These are phyloP conservation scores for Macropis europaea DNA, from an alignment of 2,888 invertebrate species.

Conservation along the genomic window DNA sequence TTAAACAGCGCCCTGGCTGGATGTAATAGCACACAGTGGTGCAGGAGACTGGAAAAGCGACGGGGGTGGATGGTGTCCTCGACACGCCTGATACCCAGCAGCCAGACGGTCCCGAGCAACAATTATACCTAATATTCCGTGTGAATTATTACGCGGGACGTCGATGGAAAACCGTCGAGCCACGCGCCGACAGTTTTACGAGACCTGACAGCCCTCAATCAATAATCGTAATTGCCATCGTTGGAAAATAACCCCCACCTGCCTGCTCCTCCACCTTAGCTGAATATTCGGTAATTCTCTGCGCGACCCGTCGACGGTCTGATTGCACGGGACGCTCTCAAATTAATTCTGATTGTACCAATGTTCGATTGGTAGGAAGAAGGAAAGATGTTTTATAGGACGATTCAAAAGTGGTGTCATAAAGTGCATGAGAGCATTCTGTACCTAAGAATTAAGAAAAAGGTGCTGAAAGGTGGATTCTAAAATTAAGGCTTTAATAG, in stretches of 20 bases:
- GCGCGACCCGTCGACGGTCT: constrained; percentile 19
- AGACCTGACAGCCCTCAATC: constrained; percentile 23
- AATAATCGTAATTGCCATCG: constrained; percentile 34
- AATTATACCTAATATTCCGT: constrained; percentile 9
- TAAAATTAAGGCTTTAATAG: too few relatives aligned
- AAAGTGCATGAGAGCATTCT: too few relatives aligned
- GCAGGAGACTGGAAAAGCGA: constrained; percentile 42
- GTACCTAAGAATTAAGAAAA: too few relatives aligned
- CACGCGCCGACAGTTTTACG: background rate
- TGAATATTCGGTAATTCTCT: constrained; percentile 37
- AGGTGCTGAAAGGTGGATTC: too few relatives aligned
- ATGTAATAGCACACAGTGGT: constrained; percentile 36
- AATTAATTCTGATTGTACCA: too few relatives aligned
- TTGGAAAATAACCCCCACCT: background rate
- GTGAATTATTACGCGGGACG: constrained; percentile 5
- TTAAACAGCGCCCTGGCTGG: constrained; percentile 37
- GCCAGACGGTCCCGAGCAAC: background rate
- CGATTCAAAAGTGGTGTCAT: too few relatives aligned
- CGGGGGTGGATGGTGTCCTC: constrained; percentile 12
- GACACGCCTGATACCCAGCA: constrained; percentile 2
- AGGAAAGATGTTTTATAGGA: too few relatives aligned
- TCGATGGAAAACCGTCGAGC: background rate
- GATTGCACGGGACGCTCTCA: constrained; percentile 22
- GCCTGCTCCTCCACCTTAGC: background rate
- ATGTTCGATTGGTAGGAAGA: too few relatives aligned